Evolutionary conservation across 1,140 invertebrate species (phyloP).

Genomic region (Latrodectus geometricus): DNA sequence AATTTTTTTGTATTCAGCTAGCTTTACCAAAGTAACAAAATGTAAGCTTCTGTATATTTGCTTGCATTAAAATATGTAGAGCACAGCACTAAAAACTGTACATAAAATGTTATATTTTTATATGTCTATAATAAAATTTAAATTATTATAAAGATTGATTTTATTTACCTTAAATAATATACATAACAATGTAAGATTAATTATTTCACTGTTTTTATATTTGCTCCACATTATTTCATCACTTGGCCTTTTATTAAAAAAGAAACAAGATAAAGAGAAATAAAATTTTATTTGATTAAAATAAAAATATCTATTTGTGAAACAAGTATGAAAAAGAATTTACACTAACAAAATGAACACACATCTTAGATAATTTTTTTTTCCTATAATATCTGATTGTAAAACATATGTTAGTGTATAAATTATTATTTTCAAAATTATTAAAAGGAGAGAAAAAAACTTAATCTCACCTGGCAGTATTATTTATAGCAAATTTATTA

Average conservation of each 20-base stretch:
- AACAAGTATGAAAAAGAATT: conserved; percentile 34
- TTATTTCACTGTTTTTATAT: too few species aligned
- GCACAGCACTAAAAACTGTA: not conserved
- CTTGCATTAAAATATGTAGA: not conserved
- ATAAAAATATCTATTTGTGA: conserved; percentile 55
- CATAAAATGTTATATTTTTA: conserved; percentile 9
- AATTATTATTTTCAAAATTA: too few species aligned
- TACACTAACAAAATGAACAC: conserved; percentile 39
- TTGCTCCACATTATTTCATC: too few species aligned
- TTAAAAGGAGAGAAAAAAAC: too few species aligned
- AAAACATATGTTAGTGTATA: not conserved
- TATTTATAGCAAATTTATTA: too few species aligned
- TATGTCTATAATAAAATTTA: conserved; percentile 21
- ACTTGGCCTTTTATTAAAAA: not conserved
- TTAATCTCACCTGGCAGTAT: too few species aligned
- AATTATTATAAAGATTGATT: too few species aligned
- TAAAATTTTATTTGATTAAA: conserved; percentile 58
- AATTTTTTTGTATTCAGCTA: conserved; percentile 31
- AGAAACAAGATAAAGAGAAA: conserved; percentile 27
- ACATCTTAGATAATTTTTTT: conserved; percentile 7
- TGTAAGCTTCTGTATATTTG: not conserved
- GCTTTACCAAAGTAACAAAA: conserved; percentile 37
- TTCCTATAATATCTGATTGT: not conserved
- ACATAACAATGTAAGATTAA: too few species aligned
- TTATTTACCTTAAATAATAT: too few species aligned